Base-by-base conservation (phyloP, 2,113 vertebrate species). In the Chlorodrepanis virens region DNA sequence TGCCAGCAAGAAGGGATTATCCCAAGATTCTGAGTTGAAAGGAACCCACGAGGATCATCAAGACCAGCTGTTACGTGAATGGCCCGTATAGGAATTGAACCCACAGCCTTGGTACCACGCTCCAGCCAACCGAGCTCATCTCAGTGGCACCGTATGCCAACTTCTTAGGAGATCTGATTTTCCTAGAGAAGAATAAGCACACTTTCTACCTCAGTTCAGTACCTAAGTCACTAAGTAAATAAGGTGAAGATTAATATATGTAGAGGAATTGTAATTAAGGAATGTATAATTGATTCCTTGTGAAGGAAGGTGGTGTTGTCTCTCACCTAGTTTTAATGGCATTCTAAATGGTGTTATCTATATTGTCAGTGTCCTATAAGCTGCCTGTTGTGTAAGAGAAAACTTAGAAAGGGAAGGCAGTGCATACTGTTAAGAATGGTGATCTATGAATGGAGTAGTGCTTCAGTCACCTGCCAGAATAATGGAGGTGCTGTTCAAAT, bases 61-160 rank as follows among this genome's bases (percentile, higher is more conserved):
- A 33, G 37, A 52, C 7, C 27, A 68, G 25, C 53, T 60, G 11
- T 44, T 27, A 69, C 22, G 22, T 33, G 45, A 77, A 60, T 52
- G 27, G 39, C 37, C 27, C 7, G 5, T 44, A 6, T 22, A 3
- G 37, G 53, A 31, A 33, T 44, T 0, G 1, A 68, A 12, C 53
- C 53, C 53, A 52, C 33, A 22, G 18, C 22, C 11, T 31, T 59
- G 37, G 33, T 42, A 27, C 27, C 17, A 27, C 0, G 0, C 22
- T 68, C 33, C 22, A 52, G 8, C 31, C 21, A 31, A 8, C 14
- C 0, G 5, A 22, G 27, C 27, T 77, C 11, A 68, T 52, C 53
- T 68, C 45, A 68, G 61, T 44, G 53, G 33, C 31, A 33, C 37
- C 5, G 25, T 59, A 39, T 79, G 35, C 29, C 14, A 50, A 0